Conservation (phyloP, 2,888 invertebrate genomes). For the Theretra japonica region DNA sequence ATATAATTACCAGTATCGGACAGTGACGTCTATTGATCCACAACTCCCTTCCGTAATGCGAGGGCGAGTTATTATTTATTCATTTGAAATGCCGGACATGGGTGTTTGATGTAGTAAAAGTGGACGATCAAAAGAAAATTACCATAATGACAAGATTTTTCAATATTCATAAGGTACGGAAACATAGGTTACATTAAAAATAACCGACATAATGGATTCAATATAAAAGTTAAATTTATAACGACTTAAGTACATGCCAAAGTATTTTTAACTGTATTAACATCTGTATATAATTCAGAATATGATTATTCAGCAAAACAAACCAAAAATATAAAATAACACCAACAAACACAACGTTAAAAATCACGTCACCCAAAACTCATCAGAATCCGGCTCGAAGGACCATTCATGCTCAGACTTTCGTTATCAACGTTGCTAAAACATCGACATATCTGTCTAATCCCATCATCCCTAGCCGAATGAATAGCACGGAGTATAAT, state of each 20-base stretch:
- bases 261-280: too few relatives aligned
- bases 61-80: constrained; percentile 8
- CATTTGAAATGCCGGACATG: background rate
- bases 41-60: background rate
- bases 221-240: too few relatives aligned
- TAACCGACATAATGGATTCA: background rate
- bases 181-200: background rate
- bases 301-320: too few relatives aligned
- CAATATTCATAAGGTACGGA: background rate
- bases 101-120: background rate
- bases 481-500: constrained; percentile 67
- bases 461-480: constrained; percentile 28
- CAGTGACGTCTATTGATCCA: background rate
- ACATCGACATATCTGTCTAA: constrained; percentile 5
- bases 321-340: too few relatives aligned
- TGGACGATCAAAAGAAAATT: background rate
- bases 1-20: constrained; percentile 4
- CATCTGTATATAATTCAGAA: too few relatives aligned
- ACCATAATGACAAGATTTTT: background rate
- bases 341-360: too few relatives aligned
- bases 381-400: background rate
- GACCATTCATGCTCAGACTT: background rate
- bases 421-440: background rate
- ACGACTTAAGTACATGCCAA: too few relatives aligned
- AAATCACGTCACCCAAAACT: too few relatives aligned